Evolutionary conservation across 2,888 invertebrate genomes (phyloP), one percentile per base, ranked within the genome.

Genomic region (Drosophila hawaiiensis): DNA sequence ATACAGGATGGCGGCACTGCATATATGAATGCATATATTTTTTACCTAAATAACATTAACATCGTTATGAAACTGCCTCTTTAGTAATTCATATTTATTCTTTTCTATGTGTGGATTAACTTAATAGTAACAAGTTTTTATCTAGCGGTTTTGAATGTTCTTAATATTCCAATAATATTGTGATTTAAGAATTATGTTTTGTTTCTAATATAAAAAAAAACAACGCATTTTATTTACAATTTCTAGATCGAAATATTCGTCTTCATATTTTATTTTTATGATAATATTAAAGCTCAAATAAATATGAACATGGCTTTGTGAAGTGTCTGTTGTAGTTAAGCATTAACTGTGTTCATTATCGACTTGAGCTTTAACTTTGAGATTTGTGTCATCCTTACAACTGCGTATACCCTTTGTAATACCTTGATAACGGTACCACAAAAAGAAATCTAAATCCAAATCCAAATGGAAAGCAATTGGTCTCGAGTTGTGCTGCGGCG

Each of bases 401-500:
- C 2, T 37, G 29, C 12, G 47, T 25, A 22, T 43, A 43, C 22
- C 29, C 22, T 2, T 19, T 16, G 16, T 5, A 10, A 25, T 37
- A 29, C 4, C 3, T 22, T 35, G n/a, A 14, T 31, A 49, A 37
- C 47, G 67, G 68, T 49, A 68, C 12, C 35, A 35, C 39, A 14
- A 5, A n/a, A 37, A 49, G 7, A 25, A 50, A 47, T 47, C 47
- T 16, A 47, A 47, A 47, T 47, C 47, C 41, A 47, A 54, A 43
- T 66, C 53, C 67, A 43, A 67, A 68, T 67, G 37, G 53, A 50
- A 68, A 58, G 56, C 33, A 59, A 69, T 49, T 54, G 54, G 33
- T 54, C 33, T 49, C 14, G 67, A 28, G 41, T 19, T 56, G 37
- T 68, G 68, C 10, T 33, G 43, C 25, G 33, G 19, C 35, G 31